A percentile compares a stretch with the other conserved stretches of the same genome.
Evolutionary conservation across 1,140 invertebrate species (phyloP).

Genomic region (Myzus persicae): DNA sequence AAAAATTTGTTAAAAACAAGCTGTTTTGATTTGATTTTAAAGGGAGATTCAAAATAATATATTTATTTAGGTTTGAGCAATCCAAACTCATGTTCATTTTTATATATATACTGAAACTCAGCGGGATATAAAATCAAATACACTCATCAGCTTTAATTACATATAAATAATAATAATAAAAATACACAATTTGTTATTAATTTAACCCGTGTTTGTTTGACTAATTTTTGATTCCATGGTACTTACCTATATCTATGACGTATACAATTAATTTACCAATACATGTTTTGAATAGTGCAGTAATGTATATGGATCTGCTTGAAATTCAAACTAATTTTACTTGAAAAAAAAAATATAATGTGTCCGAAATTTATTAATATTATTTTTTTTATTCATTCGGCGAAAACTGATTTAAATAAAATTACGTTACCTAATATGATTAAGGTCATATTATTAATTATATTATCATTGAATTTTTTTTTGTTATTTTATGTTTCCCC

Average conservation of each 20-base stretch:
- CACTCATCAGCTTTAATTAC: background rate
- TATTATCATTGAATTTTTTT: too few species aligned
- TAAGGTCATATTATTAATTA: background rate
- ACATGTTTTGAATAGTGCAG: background rate
- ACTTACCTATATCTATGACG: background rate
- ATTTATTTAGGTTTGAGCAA: background rate
- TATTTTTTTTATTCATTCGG: background rate
- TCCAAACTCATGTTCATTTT: background rate
- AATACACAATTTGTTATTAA: background rate
- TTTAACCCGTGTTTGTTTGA: background rate
- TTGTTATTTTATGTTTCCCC: too few species aligned
- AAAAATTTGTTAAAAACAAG: background rate
- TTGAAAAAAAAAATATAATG: background rate
- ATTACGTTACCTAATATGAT: too few species aligned
- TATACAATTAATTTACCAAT: background rate
- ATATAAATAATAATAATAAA: background rate
- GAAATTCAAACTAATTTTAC: background rate
- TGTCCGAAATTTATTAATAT: background rate
- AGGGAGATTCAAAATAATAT: background rate
- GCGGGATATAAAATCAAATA: too few species aligned
- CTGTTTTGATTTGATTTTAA: background rate
- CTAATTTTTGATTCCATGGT: background rate
- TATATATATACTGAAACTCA: background rate
- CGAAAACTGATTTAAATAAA: background rate
- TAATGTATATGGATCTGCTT: background rate